Evolutionary conservation across 2,113 vertebrate genomes (phyloP).

Genomic region (Beaufortia kweichowensis): DNA sequence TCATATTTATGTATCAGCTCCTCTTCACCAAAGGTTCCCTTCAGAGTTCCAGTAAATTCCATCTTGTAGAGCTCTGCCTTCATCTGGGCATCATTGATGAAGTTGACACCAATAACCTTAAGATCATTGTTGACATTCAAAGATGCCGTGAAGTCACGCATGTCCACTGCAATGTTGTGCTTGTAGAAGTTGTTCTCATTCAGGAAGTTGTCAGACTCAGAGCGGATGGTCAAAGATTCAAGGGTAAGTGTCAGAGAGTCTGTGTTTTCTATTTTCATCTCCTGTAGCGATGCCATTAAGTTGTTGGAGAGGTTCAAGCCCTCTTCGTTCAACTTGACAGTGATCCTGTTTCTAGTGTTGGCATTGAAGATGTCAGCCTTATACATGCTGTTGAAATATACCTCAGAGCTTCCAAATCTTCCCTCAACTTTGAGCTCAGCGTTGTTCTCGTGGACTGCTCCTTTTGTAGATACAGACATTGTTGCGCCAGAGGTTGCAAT

Average conservation of each 20-base stretch:
- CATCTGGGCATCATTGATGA: conserved; percentile 76
- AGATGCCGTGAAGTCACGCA: conserved; percentile 77
- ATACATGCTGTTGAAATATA: conserved; percentile 72
- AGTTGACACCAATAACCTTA: conserved; percentile 68
- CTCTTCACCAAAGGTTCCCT: conserved; percentile 71
- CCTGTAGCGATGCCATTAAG: conserved; percentile 75
- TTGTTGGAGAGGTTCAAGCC: conserved; percentile 81
- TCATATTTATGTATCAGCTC: conserved; percentile 81
- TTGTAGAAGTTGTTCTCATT: conserved; percentile 81
- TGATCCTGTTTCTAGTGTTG: conserved; percentile 77
- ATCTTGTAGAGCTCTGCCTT: conserved; percentile 78
- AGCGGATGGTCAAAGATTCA: conserved; percentile 75
- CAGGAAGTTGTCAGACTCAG: conserved; percentile 79
- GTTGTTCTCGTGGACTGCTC: conserved; percentile 74
- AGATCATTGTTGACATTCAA: conserved; percentile 76
- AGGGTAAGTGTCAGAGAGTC: conserved; percentile 79
- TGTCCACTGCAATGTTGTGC: conserved; percentile 78
- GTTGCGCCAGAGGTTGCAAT: conserved; percentile 75
- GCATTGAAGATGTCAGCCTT: conserved; percentile 76
- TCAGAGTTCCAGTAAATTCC: conserved; percentile 77
- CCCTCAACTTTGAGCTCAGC: conserved; percentile 79
- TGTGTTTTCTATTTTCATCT: conserved; percentile 79
- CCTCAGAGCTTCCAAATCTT: conserved; percentile 72
- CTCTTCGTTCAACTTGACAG: conserved; percentile 76
- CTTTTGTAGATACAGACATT: conserved; percentile 72